These are phyloP conservation scores for Eurystomus gularis DNA, from an alignment of 2,113 vertebrate genomes.

Conservation along the genomic window DNA sequence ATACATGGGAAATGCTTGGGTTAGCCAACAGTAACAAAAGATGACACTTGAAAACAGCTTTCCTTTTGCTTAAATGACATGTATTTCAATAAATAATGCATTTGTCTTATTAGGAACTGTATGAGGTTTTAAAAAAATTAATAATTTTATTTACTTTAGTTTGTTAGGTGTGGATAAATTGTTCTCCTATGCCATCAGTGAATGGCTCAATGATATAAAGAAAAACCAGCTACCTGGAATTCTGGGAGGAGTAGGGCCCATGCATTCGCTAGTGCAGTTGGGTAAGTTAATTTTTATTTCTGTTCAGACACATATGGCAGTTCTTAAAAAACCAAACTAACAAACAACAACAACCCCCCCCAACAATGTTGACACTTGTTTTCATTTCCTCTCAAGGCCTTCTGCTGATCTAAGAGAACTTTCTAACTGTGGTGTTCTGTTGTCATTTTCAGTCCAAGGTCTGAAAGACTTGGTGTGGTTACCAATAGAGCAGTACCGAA, in stretches of 20 bases:
- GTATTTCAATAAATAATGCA: not conserved
- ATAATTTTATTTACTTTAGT: constrained; percentile 71
- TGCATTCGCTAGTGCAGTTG: constrained; percentile 94
- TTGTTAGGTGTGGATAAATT: constrained; percentile 95
- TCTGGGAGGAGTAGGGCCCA: constrained; percentile 93
- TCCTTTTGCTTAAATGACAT: not conserved
- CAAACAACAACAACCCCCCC: not conserved
- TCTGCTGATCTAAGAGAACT: not conserved
- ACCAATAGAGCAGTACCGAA: constrained; percentile 96
- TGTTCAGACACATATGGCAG: not conserved
- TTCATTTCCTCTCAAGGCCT: not conserved
- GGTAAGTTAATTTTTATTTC: constrained; percentile 76
- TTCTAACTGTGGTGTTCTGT: not conserved
- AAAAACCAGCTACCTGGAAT: constrained; percentile 96
- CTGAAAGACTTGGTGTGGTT: constrained; percentile 97
- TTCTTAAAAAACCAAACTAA: not conserved
- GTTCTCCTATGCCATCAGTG: constrained; percentile 91
- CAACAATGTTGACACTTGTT: not conserved
- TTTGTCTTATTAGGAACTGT: not conserved
- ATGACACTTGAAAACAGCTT: not conserved
- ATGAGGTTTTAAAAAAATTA: not conserved
- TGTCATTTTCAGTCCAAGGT: constrained; percentile 87
- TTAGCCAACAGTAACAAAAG: not conserved
- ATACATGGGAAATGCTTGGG: not conserved
- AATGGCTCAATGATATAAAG: constrained; percentile 97